These are phyloP conservation scores for Gerris buenoi DNA, from an alignment of 1,140 invertebrate species.

Conservation along the genomic window DNA sequence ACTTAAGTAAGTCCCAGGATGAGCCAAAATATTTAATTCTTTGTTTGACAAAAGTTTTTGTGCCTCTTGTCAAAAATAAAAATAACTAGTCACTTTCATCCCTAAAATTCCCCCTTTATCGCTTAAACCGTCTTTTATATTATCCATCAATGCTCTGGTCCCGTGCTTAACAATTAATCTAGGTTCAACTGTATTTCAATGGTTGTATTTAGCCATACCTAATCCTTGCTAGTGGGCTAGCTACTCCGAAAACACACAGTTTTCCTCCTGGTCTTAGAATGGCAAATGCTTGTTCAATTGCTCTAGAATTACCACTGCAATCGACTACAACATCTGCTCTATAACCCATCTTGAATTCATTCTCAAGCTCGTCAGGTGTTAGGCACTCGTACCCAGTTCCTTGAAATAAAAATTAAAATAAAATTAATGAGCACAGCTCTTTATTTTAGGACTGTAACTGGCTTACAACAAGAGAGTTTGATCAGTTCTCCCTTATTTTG, in stretches of 20 bases:
- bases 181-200: too few relatives aligned
- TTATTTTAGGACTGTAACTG: too few relatives aligned
- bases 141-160: too few relatives aligned
- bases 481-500: too few relatives aligned
- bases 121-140: not conserved
- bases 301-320: constrained; percentile 44
- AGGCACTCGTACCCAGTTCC: constrained; percentile 38
- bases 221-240: constrained; percentile 28
- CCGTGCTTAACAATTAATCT: too few relatives aligned
- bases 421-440: too few relatives aligned
- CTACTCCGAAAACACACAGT: constrained; percentile 41
- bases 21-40: not conserved
- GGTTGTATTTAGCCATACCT: constrained; percentile 10
- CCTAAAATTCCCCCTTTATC: not conserved
- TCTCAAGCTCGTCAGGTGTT: constrained; percentile 35
- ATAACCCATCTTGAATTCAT: constrained; percentile 24
- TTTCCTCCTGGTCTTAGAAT: constrained; percentile 34
- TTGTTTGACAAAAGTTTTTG: not conserved
- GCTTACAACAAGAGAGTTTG: too few relatives aligned
- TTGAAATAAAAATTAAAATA: too few relatives aligned
- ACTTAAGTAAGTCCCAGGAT: too few relatives aligned
- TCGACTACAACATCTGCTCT: constrained; percentile 46
- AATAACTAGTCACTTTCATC: not conserved
- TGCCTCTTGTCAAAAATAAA: not conserved
- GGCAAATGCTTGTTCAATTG: constrained; percentile 36